Percentiles rank a stretch among this genome's conserved stretches.
Conservation (phyloP, 92 coral and sea anemone genomes). For the Porites divaricata region DNA sequence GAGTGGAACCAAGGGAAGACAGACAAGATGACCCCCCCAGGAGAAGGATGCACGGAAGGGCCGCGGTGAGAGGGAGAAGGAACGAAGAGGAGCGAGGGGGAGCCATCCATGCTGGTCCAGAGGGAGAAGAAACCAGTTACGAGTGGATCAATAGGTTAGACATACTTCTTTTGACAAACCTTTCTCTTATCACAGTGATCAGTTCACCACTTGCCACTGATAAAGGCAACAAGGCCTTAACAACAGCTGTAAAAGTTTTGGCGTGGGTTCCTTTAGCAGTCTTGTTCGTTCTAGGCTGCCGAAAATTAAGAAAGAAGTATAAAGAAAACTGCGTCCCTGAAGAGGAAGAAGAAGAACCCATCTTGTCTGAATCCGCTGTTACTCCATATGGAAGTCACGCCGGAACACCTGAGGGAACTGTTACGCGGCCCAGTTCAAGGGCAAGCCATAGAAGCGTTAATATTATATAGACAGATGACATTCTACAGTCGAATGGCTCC, state of each 20-base stretch:
- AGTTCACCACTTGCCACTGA: slow-evolving; percentile 56
- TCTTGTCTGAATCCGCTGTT: slow-evolving; percentile 1
- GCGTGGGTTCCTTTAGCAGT: slow-evolving; percentile 76
- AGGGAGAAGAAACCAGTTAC: slow-evolving; percentile 7
- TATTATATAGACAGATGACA: no score
- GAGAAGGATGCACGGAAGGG: no score
- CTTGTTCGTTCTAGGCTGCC: slow-evolving; percentile 22
- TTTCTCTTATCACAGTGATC: slow-evolving; percentile 75
- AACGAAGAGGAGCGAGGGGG: no score
- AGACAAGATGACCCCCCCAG: no score
- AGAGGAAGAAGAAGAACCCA: background rate
- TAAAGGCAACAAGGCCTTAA: background rate
- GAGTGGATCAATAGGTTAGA: slow-evolving; percentile 87
- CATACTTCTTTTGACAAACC: slow-evolving; percentile 75
- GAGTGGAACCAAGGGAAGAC: no score
- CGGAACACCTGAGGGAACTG: background rate
- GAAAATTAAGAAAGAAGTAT: slow-evolving; percentile 10
- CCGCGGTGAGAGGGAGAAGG: no score
- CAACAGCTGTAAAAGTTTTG: slow-evolving; percentile 44
- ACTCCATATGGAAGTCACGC: background rate
- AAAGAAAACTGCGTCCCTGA: background rate
- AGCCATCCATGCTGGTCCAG: no score
- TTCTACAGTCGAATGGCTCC: no score
- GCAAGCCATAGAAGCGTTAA: no score
- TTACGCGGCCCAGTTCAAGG: no score